phyloP scores from a whole-genome alignment of 2,888 invertebrate genomes.

The Mylabris sibirica region DNA sequence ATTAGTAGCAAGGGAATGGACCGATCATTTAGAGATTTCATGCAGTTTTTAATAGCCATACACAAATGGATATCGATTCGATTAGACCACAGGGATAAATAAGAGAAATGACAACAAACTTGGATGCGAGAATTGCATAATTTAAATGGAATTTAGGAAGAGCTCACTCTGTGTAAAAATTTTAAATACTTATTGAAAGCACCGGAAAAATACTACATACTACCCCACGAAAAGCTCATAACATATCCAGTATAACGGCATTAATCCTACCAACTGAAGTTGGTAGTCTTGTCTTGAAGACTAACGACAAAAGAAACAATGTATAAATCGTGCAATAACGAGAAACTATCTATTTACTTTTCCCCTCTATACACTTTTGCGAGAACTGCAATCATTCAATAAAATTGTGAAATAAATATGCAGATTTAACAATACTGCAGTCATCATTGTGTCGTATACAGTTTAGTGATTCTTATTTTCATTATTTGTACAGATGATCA shows the following conservation, averaged over 20 bases:
- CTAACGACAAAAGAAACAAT: not conserved
- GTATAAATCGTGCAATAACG: too few relatives aligned
- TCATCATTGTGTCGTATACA: too few relatives aligned
- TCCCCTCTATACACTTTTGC: too few relatives aligned
- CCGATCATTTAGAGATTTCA: constrained; percentile 13
- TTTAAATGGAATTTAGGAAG: constrained; percentile 12
- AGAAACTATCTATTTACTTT: too few relatives aligned
- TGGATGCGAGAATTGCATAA: constrained; percentile 15
- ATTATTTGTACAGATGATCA: not conserved
- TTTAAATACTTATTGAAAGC: constrained; percentile 8
- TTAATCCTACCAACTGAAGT: too few relatives aligned
- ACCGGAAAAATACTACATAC: not conserved
- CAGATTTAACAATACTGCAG: too few relatives aligned
- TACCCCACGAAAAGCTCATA: too few relatives aligned
- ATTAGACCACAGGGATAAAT: constrained; percentile 19
- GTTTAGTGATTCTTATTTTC: not conserved
- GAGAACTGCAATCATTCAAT: too few relatives aligned
- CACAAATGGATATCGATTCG: not conserved
- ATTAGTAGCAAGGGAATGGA: constrained; percentile 24
- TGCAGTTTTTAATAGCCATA: constrained; percentile 17
- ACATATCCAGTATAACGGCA: too few relatives aligned
- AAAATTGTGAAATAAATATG: too few relatives aligned
- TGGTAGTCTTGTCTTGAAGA: too few relatives aligned
- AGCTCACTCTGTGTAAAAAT: not conserved
- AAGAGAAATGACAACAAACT: constrained; percentile 19